Conservation (phyloP, 2,888 invertebrate species). For the Lepidocyrtinus sp. region DNA sequence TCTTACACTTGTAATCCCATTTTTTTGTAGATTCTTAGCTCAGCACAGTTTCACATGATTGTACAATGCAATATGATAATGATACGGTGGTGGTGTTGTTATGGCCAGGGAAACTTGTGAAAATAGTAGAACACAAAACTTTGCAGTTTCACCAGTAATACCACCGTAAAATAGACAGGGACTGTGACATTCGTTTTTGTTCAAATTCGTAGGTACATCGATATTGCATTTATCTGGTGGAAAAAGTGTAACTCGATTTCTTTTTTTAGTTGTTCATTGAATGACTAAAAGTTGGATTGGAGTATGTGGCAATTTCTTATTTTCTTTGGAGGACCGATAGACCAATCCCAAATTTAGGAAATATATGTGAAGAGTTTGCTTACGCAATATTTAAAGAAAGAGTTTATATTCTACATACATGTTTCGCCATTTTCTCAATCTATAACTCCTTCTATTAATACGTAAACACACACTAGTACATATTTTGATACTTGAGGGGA, state of each 20-base stretch:
- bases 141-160: constrained; percentile 42
- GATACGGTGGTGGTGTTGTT: constrained; percentile 2
- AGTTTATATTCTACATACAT: no score
- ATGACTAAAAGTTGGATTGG: not conserved
- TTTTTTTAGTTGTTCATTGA: not conserved
- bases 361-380: no score
- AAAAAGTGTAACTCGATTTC: not conserved
- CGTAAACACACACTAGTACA: not conserved
- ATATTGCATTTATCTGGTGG: not conserved
- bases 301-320: not conserved
- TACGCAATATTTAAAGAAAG: no score
- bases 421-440: not conserved
- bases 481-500: not conserved
- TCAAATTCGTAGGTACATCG: not conserved
- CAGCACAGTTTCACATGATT: not conserved
- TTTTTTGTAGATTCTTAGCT: not conserved
- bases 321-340: not conserved
- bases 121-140: not conserved
- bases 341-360: no score
- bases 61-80: constrained; percentile 21
- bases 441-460: not conserved
- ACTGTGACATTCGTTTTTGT: constrained; percentile 36
- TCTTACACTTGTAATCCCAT: not conserved
- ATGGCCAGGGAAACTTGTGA: not conserved
- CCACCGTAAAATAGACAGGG: constrained; percentile 45